Evolutionary conservation across 64 coral and sea anemone species (phyloP).

Genomic region (Catalaphyllia jardinei): DNA sequence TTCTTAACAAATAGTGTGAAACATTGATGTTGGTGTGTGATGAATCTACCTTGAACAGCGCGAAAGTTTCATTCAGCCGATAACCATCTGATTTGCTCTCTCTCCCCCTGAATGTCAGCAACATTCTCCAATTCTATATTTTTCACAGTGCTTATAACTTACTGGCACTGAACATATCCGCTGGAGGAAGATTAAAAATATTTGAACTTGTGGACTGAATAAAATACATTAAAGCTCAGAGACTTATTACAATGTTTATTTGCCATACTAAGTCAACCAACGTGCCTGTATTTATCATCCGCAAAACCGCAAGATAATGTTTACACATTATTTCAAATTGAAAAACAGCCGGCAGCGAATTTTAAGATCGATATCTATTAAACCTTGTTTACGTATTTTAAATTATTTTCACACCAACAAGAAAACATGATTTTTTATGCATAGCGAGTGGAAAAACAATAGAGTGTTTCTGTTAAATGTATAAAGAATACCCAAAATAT

Average conservation of each 20-base stretch:
- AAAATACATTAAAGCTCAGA: not conserved
- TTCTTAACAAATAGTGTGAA: not conserved
- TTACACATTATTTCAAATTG: not conserved
- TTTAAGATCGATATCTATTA: not conserved
- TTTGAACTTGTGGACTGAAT: not conserved
- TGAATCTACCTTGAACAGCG: not conserved
- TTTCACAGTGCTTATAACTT: not conserved
- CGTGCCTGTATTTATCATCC: not conserved
- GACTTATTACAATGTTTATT: not conserved
- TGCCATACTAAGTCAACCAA: not conserved
- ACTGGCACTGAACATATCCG: too few relatives aligned
- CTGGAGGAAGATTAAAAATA: not conserved
- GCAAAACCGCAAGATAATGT: not conserved
- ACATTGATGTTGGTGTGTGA: not conserved
- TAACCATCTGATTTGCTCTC: not conserved
- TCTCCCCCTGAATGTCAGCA: not conserved
- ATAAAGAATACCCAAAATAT: too few relatives aligned
- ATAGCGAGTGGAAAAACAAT: too few relatives aligned
- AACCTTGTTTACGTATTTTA: too few relatives aligned
- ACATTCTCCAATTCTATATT: not conserved
- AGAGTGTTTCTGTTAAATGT: too few relatives aligned
- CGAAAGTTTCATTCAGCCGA: not conserved
- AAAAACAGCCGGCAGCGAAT: not conserved
- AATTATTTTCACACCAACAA: too few relatives aligned
- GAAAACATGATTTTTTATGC: not conserved